These are phyloP conservation scores for Athalia cordata DNA, from an alignment of 2,888 invertebrate species.

Conservation along the genomic window DNA sequence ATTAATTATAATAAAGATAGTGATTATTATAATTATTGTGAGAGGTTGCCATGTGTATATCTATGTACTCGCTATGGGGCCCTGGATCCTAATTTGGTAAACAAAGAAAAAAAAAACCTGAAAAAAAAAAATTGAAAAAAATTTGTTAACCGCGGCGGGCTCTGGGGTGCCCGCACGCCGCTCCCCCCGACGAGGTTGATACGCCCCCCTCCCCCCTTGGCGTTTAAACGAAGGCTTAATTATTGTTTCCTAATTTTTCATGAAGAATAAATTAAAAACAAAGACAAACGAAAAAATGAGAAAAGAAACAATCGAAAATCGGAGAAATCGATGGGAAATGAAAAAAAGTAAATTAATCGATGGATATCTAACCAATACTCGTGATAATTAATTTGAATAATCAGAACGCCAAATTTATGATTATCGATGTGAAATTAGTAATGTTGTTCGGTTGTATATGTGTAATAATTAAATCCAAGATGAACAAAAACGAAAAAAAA, in stretches of 20 bases:
- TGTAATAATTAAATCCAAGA: constrained; percentile 50
- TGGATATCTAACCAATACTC: too few species aligned
- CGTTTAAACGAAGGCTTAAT: not conserved
- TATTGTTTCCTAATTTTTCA: not conserved
- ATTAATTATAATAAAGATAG: constrained; percentile 70
- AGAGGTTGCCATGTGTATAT: constrained; percentile 73
- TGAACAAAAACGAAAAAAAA: constrained; percentile 4
- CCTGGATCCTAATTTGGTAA: constrained; percentile 52
- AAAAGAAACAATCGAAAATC: constrained; percentile 15
- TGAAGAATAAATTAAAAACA: constrained; percentile 3
- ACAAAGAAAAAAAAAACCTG: not conserved
- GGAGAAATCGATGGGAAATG: not conserved
- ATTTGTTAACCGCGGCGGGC: constrained; percentile 48
- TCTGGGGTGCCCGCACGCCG: constrained; percentile 68
- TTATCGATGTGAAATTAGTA: too few species aligned
- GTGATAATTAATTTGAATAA: too few species aligned
- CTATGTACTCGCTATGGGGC: constrained; percentile 71
- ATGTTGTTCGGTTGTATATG: not conserved
- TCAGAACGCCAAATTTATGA: too few species aligned
- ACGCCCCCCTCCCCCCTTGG: not conserved
- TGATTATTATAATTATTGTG: constrained; percentile 69
- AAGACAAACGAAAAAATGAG: constrained; percentile 34
- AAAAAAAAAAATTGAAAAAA: not conserved
- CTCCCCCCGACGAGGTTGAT: constrained; percentile 64
- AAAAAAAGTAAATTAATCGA: not conserved